Evolutionary conservation across 2,888 invertebrate species (phyloP).

Genomic region (Sialis lutaria): DNA sequence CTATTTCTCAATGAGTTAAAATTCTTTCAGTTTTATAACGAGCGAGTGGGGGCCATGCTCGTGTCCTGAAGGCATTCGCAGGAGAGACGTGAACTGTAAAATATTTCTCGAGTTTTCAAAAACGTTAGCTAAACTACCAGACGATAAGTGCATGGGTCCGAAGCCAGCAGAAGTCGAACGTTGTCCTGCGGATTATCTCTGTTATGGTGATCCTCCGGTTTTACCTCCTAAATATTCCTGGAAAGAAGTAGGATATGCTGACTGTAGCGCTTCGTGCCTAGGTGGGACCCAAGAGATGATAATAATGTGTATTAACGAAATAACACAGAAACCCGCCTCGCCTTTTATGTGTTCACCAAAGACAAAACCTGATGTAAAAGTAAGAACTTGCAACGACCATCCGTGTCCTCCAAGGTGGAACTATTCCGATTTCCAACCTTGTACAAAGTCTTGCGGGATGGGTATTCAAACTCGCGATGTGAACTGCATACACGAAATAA

Average conservation of each 20-base stretch:
- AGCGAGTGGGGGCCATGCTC: slow-evolving; percentile 88
- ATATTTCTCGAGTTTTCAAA: slow-evolving; percentile 84
- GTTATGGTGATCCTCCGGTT: slow-evolving; percentile 29
- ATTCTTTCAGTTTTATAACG: slow-evolving; percentile 61
- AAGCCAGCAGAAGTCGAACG: slow-evolving; percentile 68
- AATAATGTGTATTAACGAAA: slow-evolving; percentile 74
- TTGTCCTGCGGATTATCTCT: slow-evolving; percentile 57
- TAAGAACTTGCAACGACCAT: slow-evolving; percentile 83
- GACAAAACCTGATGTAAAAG: slow-evolving; percentile 75
- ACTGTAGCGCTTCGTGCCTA: slow-evolving; percentile 87
- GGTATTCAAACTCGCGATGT: slow-evolving; percentile 86
- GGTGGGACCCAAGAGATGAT: slow-evolving; percentile 78
- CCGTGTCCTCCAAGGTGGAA: slow-evolving; percentile 94
- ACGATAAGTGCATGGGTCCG: slow-evolving; percentile 70
- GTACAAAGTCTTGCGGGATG: slow-evolving; percentile 86
- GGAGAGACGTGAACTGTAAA: slow-evolving; percentile 81
- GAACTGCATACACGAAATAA: slow-evolving; percentile 71
- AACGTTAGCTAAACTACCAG: slow-evolving; percentile 74
- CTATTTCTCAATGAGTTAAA: not conserved
- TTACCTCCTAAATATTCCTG: slow-evolving; percentile 55
- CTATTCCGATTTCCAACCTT: slow-evolving; percentile 73
- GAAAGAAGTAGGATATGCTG: slow-evolving; percentile 78
- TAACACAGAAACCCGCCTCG: slow-evolving; percentile 71
- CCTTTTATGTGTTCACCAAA: slow-evolving; percentile 76
- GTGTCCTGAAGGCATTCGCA: slow-evolving; percentile 79